These are phyloP conservation scores for Drosophila obscura DNA, from an alignment of 1,140 invertebrate genomes.

Conservation along the genomic window DNA sequence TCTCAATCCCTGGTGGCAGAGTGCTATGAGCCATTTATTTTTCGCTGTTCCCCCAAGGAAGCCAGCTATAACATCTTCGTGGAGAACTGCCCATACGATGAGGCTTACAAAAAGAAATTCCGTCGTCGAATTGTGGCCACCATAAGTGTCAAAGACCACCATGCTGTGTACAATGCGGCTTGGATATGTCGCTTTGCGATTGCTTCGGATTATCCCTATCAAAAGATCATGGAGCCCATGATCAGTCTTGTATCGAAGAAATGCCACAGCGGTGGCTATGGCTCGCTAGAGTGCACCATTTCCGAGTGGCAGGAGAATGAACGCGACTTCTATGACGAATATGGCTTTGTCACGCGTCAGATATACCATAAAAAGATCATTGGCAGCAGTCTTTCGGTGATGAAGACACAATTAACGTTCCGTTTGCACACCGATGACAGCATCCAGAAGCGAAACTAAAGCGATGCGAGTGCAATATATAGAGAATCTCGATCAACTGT, in stretches of 20 bases:
- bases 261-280: conserved; percentile 61
- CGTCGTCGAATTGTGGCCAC: conserved; percentile 70
- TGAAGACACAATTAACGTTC: conserved; percentile 77
- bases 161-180: conserved; percentile 74
- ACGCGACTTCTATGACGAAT: conserved; percentile 72
- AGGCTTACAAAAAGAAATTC: conserved; percentile 66
- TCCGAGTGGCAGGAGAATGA: conserved; percentile 81
- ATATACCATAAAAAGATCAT: conserved; percentile 83
- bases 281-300: conserved; percentile 71
- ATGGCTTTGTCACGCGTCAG: conserved; percentile 75
- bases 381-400: conserved; percentile 73
- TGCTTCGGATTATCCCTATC: conserved; percentile 67
- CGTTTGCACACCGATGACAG: conserved; percentile 55
- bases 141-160: conserved; percentile 74
- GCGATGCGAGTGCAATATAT: conserved; percentile 26
- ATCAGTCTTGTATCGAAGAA: conserved; percentile 61
- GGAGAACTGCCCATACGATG: conserved; percentile 67
- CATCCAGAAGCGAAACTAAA: conserved; percentile 69
- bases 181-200: conserved; percentile 81
- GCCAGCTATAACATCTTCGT: conserved; percentile 76
- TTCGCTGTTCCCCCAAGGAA: conserved; percentile 70
- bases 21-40: conserved; percentile 80
- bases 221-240: conserved; percentile 80
- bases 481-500: conserved; percentile 51
- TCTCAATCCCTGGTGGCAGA: conserved; percentile 77